Conservation (phyloP, 2,888 invertebrate species). For the Julus scandinavius region DNA sequence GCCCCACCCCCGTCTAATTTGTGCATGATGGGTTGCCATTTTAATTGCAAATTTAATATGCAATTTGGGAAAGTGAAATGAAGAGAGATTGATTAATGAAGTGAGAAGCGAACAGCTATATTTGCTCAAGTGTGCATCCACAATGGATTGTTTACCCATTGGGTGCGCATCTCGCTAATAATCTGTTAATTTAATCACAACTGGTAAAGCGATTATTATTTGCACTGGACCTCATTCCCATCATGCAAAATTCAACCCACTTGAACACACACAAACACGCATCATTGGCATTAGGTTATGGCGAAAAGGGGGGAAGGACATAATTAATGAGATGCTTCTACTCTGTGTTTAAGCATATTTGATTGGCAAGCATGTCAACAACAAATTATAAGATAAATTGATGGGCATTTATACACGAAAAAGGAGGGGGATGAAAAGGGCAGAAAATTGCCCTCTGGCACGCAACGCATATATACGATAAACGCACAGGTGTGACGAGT, state of each 20-base stretch:
- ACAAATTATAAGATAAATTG: conserved; percentile 45
- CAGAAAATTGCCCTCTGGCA: conserved; percentile 3
- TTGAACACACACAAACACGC: background rate
- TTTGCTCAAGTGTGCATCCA: conserved; percentile 12
- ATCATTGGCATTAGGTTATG: background rate
- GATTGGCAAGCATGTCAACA: conserved; percentile 45
- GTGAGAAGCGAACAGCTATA: conserved; percentile 49
- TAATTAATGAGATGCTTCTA: conserved; percentile 36
- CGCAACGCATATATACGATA: background rate
- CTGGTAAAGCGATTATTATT: conserved; percentile 44
- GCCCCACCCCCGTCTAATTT: background rate
- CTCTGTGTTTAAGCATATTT: conserved; percentile 45
- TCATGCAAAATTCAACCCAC: conserved; percentile 41
- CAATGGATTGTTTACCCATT: conserved; percentile 27
- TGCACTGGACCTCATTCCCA: conserved; percentile 37
- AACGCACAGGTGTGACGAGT: conserved; percentile 42
- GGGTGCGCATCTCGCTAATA: conserved; percentile 36
- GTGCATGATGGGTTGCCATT: background rate
- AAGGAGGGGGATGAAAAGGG: background rate
- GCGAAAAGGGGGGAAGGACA: background rate
- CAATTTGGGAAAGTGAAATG: conserved; percentile 32
- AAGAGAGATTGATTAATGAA: conserved; percentile 48
- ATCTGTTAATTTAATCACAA: conserved; percentile 50
- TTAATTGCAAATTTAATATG: conserved; percentile 45
- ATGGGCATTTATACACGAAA: conserved; percentile 43